phyloP scores from a whole-genome alignment of 2,888 invertebrate species.

The Alcis repandata region DNA sequence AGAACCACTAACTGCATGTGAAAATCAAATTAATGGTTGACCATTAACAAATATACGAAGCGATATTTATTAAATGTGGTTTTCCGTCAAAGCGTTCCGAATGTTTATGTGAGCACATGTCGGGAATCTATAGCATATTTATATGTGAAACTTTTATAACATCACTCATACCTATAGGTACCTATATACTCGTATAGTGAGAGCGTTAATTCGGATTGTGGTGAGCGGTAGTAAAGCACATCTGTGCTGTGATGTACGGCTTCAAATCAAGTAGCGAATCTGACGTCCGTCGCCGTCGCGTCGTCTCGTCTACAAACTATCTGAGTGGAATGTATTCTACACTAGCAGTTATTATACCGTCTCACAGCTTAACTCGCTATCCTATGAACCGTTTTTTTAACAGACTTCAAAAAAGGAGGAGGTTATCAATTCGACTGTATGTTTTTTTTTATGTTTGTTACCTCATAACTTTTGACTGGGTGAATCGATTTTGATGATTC shows the following conservation, averaged over 20 bases:
- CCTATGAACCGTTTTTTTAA: too few relatives aligned
- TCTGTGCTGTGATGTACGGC: constrained; percentile 58
- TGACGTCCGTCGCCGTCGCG: constrained; percentile 42
- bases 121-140: constrained; percentile 40
- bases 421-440: too few relatives aligned
- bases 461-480: too few relatives aligned
- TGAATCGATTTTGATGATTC: too few relatives aligned
- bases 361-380: too few relatives aligned
- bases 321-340: too few relatives aligned
- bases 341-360: too few relatives aligned
- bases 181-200: constrained; percentile 48
- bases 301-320: neutral
- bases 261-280: constrained; percentile 45
- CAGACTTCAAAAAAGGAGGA: too few relatives aligned
- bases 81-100: constrained; percentile 60
- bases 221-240: constrained; percentile 71
- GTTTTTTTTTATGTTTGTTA: too few relatives aligned
- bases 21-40: constrained; percentile 70
- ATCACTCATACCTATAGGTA: too few relatives aligned
- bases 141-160: constrained; percentile 51
- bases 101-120: constrained; percentile 50
- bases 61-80: constrained; percentile 62
- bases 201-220: constrained; percentile 56
- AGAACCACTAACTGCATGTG: constrained; percentile 66
- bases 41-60: constrained; percentile 62